Evolutionary conservation across 2,888 invertebrate species (phyloP).

Genomic region (Choreutis nemorana): DNA sequence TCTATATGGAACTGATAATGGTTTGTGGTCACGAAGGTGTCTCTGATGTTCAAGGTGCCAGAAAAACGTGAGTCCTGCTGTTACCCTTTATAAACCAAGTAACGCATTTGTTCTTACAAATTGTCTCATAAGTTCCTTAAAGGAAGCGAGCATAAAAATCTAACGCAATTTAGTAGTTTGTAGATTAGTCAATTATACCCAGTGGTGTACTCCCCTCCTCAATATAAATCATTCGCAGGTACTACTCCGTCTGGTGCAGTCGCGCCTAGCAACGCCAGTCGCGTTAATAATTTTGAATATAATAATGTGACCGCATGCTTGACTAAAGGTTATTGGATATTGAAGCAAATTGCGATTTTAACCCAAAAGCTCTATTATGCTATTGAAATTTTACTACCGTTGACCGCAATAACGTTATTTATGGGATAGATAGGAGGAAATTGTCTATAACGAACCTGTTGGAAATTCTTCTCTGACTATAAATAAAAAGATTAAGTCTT

Average conservation of each 20-base stretch:
- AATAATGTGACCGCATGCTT: conserved; percentile 4
- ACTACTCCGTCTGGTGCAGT: conserved; percentile 47
- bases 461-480: conserved; percentile 27
- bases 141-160: too few relatives aligned
- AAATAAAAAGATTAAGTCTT: conserved; percentile 29
- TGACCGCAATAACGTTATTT: conserved; percentile 7
- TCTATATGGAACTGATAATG: conserved; percentile 46
- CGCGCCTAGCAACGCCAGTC: conserved; percentile 14
- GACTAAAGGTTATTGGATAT: too few relatives aligned
- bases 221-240: conserved; percentile 64
- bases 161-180: too few relatives aligned
- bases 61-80: conserved; percentile 49
- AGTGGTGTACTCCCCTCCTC: conserved; percentile 48
- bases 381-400: background rate
- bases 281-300: conserved; percentile 4
- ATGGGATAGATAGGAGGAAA: conserved; percentile 9
- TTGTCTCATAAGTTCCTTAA: too few relatives aligned
- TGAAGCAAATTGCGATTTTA: too few relatives aligned
- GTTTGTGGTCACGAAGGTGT: conserved; percentile 52
- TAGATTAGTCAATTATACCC: too few relatives aligned
- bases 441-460: conserved; percentile 18
- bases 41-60: conserved; percentile 46
- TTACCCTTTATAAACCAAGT: too few relatives aligned
- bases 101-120: too few relatives aligned
- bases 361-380: too few relatives aligned